phyloP scores from a whole-genome alignment of 2,113 vertebrate species.

The Microtus ochrogaster region DNA sequence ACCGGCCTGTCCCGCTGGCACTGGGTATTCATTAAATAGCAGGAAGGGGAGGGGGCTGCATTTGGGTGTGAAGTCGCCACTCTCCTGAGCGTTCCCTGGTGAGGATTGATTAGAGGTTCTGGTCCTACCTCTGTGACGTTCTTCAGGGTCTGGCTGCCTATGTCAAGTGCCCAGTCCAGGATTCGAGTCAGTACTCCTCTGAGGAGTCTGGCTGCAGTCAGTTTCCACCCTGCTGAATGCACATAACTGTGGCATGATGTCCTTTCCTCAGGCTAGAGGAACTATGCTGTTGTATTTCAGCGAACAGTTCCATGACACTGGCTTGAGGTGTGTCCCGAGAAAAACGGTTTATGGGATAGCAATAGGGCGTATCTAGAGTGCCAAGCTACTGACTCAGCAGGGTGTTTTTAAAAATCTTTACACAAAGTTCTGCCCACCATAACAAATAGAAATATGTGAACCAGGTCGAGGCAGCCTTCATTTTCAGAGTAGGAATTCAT shows the following conservation, averaged over 20 bases:
- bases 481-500: slow-evolving; percentile 42
- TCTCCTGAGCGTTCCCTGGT: too few relatives aligned
- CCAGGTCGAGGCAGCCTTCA: background rate
- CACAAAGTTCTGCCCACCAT: background rate
- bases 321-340: background rate
- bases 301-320: background rate
- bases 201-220: too few relatives aligned
- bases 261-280: too few relatives aligned
- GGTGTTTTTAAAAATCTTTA: background rate
- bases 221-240: too few relatives aligned
- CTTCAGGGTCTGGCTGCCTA: too few relatives aligned
- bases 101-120: too few relatives aligned
- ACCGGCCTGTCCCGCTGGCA: background rate
- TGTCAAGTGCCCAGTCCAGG: too few relatives aligned
- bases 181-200: too few relatives aligned
- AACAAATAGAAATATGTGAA: background rate
- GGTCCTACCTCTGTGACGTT: too few relatives aligned
- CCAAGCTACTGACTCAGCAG: background rate
- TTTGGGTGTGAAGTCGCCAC: background rate
- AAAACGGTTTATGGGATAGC: too few relatives aligned
- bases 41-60: background rate
- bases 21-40: background rate
- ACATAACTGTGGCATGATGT: too few relatives aligned
- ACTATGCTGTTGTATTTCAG: background rate
- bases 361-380: background rate